Percentiles rank a stretch among this genome's conserved stretches.
These are phyloP conservation scores for Microcebus jonahi DNA, from an alignment of 2,113 vertebrate species.

Conservation along the genomic window DNA sequence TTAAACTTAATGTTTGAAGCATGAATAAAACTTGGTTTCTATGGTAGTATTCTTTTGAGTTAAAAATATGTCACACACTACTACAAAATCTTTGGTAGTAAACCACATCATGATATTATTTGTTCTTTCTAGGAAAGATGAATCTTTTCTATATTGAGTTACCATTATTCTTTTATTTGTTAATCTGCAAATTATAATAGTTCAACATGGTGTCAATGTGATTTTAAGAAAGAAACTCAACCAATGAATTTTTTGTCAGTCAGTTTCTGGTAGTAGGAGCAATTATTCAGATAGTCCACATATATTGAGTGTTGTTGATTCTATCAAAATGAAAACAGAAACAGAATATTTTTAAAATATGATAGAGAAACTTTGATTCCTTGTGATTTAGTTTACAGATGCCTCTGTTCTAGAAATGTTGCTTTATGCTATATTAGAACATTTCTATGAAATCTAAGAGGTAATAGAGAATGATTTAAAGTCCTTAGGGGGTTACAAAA, in stretches of 20 bases:
- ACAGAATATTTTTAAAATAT: background rate
- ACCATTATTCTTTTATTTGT: background rate
- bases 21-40: background rate
- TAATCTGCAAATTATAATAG: constrained; percentile 10
- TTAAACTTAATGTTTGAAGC: background rate
- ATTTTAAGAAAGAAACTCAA: background rate
- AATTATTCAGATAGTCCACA: background rate
- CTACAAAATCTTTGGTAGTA: background rate
- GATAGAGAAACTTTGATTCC: background rate
- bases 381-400: background rate
- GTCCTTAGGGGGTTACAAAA: background rate
- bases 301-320: background rate
- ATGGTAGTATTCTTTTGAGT: background rate
- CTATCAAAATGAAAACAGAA: background rate
- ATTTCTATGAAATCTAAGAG: background rate
- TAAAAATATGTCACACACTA: background rate
- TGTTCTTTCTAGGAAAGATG: background rate
- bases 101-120: background rate
- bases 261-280: background rate
- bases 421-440: background rate
- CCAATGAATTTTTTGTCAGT: background rate
- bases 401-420: background rate
- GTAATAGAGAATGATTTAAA: background rate
- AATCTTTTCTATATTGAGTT: background rate
- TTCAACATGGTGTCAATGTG: background rate